A percentile compares a stretch with the other conserved stretches of the same genome.
Evolutionary conservation across 2,797 vertebrate species (phyloP).

Genomic region (Cygnus olor): DNA sequence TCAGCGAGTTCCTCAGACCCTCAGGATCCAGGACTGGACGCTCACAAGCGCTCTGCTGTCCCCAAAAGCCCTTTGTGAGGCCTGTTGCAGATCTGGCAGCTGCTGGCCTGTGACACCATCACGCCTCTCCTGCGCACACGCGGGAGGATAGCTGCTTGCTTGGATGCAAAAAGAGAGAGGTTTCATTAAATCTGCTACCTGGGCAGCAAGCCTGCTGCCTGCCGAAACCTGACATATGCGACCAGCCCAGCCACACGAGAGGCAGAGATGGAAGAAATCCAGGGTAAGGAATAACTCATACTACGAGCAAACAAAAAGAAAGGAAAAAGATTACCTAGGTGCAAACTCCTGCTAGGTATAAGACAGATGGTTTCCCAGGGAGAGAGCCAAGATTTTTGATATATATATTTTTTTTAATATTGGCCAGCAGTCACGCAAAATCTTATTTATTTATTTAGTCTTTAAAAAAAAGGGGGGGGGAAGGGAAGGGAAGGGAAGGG

Average conservation of each 20-base stretch:
- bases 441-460: neutral
- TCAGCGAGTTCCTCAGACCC: neutral
- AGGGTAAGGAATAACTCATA: neutral
- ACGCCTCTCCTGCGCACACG: fast-evolving
- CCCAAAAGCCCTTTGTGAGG: neutral
- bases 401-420: neutral
- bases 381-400: neutral
- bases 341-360: slow-evolving; percentile 9
- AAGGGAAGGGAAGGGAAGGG: neutral
- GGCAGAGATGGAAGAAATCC: neutral
- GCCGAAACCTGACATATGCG: slow-evolving; percentile 26
- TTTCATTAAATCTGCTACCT: neutral
- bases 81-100: neutral
- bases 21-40: neutral
- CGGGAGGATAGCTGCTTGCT: neutral
- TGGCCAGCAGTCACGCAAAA: neutral
- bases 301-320: neutral
- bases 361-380: slow-evolving; percentile 42
- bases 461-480: neutral
- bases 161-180: neutral
- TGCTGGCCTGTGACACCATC: neutral
- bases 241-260: neutral
- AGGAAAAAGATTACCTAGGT: neutral
- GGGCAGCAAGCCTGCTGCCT: slow-evolving; percentile 30
- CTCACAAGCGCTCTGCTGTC: fast-evolving